Conservation (phyloP, 2,888 invertebrate species). For the Cotesia congregata region DNA sequence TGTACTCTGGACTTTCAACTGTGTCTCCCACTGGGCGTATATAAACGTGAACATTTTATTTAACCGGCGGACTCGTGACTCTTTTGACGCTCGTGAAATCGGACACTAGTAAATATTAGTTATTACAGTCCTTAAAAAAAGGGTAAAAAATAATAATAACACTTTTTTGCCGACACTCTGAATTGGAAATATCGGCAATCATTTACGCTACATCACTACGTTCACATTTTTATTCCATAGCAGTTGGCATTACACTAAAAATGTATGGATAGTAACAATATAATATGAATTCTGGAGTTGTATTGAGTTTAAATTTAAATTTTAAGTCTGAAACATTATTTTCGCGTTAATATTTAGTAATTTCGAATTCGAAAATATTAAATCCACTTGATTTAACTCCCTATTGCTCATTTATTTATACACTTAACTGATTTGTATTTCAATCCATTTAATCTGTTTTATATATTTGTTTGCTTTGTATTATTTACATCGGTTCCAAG, state of each 20-base stretch:
- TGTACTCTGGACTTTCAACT: no score
- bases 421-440: conserved; percentile 27
- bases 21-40: conserved; percentile 19
- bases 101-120: conserved; percentile 60
- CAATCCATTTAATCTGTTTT: conserved; percentile 30
- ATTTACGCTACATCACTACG: background rate
- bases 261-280: no score
- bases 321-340: background rate
- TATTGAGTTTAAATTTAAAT: no score
- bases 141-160: background rate
- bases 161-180: background rate
- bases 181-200: background rate
- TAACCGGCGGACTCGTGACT: conserved; percentile 47
- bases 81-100: conserved; percentile 26
- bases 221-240: background rate
- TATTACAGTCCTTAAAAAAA: conserved; percentile 38
- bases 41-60: conserved; percentile 60
- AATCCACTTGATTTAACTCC: conserved; percentile 1
- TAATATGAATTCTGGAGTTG: no score
- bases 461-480: background rate
- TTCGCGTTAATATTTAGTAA: background rate
- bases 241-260: background rate
- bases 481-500: background rate
- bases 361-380: background rate
- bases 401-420: background rate